Percentiles rank a stretch among this genome's conserved stretches.
Conservation (phyloP, 2,888 invertebrate species). For the Suillia variegata region DNA sequence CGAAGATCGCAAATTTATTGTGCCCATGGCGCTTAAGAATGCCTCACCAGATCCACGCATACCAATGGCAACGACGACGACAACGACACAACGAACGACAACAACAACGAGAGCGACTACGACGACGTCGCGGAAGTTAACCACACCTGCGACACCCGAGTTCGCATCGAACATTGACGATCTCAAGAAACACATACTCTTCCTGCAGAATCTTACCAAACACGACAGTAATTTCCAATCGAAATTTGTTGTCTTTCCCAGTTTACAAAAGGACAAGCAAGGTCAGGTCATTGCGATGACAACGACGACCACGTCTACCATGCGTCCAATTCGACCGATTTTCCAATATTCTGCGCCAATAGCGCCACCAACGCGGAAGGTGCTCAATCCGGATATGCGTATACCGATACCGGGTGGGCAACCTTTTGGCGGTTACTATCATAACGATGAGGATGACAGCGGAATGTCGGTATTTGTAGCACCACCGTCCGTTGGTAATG, state of each 20-base stretch:
- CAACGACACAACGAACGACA: slow-evolving; percentile 26
- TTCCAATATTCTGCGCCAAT: slow-evolving; percentile 53
- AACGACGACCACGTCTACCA: slow-evolving; percentile 30
- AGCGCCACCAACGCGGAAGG: slow-evolving; percentile 50
- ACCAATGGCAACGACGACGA: slow-evolving; percentile 35
- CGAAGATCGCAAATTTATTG: slow-evolving; percentile 60
- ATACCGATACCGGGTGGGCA: slow-evolving; percentile 34
- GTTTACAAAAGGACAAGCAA: slow-evolving; percentile 52
- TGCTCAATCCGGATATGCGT: slow-evolving; percentile 34
- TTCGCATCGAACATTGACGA: slow-evolving; percentile 59
- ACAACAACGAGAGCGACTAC: slow-evolving; percentile 37
- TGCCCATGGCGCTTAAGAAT: slow-evolving; percentile 61
- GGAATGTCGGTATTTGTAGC: slow-evolving; percentile 40
- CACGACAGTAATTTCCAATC: slow-evolving; percentile 60
- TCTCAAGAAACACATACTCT: slow-evolving; percentile 59
- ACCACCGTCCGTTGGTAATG: slow-evolving; percentile 32
- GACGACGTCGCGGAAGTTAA: slow-evolving; percentile 40
- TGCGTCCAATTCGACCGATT: slow-evolving; percentile 43
- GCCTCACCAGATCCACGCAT: slow-evolving; percentile 52
- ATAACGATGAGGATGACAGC: slow-evolving; percentile 45
- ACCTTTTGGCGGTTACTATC: slow-evolving; percentile 47
- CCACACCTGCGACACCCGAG: slow-evolving; percentile 40
- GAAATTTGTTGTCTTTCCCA: slow-evolving; percentile 61
- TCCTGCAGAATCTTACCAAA: slow-evolving; percentile 60
- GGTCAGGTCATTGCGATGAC: slow-evolving; percentile 27